Conservation (phyloP, 2,888 invertebrate genomes). For the Apamea anceps region DNA sequence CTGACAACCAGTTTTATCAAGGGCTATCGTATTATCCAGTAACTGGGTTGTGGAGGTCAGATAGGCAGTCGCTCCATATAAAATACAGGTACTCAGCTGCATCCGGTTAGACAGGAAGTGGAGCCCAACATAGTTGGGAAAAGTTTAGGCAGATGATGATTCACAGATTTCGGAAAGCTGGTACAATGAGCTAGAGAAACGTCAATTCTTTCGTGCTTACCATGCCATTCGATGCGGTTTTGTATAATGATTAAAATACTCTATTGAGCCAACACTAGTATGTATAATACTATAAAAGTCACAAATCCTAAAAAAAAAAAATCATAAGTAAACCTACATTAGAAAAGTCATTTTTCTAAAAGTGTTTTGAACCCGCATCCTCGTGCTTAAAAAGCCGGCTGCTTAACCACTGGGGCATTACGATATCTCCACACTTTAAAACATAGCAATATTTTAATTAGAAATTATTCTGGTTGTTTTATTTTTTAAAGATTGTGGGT, state of each 20-base stretch:
- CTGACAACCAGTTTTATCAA: too few relatives aligned
- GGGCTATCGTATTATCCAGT: too few relatives aligned
- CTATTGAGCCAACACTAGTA: not conserved
- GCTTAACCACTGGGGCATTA: not conserved
- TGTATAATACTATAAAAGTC: not conserved
- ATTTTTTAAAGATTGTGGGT: slow-evolving; percentile 1
- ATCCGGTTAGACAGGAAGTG: too few relatives aligned
- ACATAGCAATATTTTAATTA: not conserved
- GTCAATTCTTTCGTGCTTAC: not conserved
- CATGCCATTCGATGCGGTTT: not conserved
- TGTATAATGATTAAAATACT: not conserved
- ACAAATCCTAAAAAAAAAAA: not conserved
- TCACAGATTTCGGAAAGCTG: not conserved
- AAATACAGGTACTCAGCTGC: too few relatives aligned
- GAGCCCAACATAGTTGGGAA: too few relatives aligned
- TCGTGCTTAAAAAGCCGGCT: not conserved
- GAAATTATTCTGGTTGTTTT: not conserved
- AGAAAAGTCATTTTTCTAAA: not conserved
- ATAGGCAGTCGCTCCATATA: too few relatives aligned
- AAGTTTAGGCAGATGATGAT: too few relatives aligned
- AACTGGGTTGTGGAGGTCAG: too few relatives aligned
- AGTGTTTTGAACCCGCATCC: not conserved
- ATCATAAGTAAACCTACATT: not conserved
- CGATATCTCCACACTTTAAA: not conserved
- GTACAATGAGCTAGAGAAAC: not conserved